Conservation (phyloP, 2,113 vertebrate genomes). For the Urocynchramus pylzowi region DNA sequence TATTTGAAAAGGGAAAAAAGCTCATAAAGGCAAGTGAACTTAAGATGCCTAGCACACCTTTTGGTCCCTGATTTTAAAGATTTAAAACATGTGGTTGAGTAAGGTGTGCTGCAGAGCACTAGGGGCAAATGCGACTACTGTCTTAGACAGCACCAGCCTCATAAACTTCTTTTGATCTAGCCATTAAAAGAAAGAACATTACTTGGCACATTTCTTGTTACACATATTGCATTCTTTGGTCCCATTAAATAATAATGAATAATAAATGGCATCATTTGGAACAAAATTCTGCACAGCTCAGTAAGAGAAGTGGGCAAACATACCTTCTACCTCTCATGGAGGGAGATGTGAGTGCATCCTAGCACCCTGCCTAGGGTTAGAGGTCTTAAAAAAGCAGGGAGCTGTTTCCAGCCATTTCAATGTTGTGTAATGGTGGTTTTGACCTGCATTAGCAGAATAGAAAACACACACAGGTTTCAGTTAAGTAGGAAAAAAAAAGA, state of each 20-base stretch:
- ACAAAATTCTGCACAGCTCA: constrained; percentile 33
- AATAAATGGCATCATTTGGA: constrained; percentile 50
- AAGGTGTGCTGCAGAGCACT: constrained; percentile 16
- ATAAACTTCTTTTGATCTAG: constrained; percentile 48
- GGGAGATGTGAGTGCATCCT: not conserved
- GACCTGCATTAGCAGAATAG: not conserved
- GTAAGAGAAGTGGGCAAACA: not conserved
- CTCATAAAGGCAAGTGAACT: not conserved
- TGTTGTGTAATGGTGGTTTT: not conserved
- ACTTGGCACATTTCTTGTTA: constrained; percentile 61
- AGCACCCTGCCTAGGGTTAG: not conserved
- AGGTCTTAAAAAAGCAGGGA: not conserved
- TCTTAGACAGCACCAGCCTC: constrained; percentile 26
- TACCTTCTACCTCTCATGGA: not conserved
- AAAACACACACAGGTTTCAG: not conserved
- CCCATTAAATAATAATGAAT: constrained; percentile 67
- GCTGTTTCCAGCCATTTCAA: not conserved
- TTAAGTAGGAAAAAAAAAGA: not conserved
- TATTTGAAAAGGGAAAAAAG: not conserved
- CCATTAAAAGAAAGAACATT: constrained; percentile 60
- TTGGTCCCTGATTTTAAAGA: not conserved
- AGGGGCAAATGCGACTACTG: constrained; percentile 13
- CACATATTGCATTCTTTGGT: constrained; percentile 58
- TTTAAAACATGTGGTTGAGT: not conserved
- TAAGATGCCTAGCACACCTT: not conserved